Base-by-base conservation (phyloP, 1,140 invertebrate genomes). In the Oryctes rhinoceros region DNA sequence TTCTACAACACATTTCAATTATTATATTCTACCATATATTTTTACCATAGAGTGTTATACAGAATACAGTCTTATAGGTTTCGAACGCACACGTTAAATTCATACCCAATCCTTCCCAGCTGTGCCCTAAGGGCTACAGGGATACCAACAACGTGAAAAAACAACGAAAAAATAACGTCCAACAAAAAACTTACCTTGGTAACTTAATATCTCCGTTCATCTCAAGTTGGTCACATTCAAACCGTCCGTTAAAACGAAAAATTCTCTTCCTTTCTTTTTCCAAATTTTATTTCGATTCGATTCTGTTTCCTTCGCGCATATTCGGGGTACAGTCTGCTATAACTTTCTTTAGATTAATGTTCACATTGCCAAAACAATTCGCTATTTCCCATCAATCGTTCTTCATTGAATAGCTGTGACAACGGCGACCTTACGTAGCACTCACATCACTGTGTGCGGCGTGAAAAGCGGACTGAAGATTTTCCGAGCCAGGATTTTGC, bases 161-260 rank as follows among this genome's bases (percentile, higher is more conserved):
- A 30, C 24, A 30, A 53, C n/a, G 9, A 6, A 59, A n/a, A 59
- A 2, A 18, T n/a, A 18, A 59, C 15, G n/a, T n/a, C 49, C 9
- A 53, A 10, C 11, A 0, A 18, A 59, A 59, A 59, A 71, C 65
- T 71, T 24, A 71, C 65, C 65, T 71, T 71, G 65, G 65, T 71
- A 71, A 71, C 65, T 71, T 71, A 71, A 71, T 71, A 30, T 71
- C 65, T 37, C 65, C 65, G 20, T 15, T 71, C 65, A 71, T 71
- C 65, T 71, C 65, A 71, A 71, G 35, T 15, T 7, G 7, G 6
- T 11, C 3, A 9, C 18, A 24, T 71, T 24, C 35, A 71, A 71
- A 71, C 37, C 65, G 65, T 71, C 6, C 65, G 20, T 24, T 71
- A 71, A 35, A 37, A 35, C 3, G 7, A 35, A 71, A 6, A 59